Conservation (phyloP, 2,888 invertebrate genomes). For the Oligia latruncula region DNA sequence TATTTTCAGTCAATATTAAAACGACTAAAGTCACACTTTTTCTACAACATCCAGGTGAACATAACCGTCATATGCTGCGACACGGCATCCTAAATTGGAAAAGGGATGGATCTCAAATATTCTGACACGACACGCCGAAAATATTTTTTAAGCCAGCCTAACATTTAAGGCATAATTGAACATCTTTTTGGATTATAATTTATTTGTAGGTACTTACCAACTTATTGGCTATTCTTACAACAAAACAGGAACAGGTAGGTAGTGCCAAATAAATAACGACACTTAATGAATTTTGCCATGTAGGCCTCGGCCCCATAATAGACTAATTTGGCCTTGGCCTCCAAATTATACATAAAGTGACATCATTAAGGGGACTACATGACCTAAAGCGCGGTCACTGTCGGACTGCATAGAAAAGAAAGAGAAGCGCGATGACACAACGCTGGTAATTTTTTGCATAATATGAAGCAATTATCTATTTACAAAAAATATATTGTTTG, state of each 20-base stretch:
- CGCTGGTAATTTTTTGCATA: too few species aligned
- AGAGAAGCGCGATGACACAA: too few species aligned
- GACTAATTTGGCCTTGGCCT: neutral
- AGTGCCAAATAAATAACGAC: neutral
- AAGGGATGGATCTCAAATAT: conserved; percentile 61
- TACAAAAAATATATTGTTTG: too few species aligned
- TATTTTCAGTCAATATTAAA: neutral
- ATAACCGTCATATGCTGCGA: conserved; percentile 58
- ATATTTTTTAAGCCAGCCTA: conserved; percentile 34
- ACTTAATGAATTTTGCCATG: neutral
- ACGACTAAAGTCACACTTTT: neutral
- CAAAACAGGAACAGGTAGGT: too few species aligned
- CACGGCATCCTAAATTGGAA: conserved; percentile 62
- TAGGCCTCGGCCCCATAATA: neutral
- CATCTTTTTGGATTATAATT: neutral
- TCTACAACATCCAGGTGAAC: conserved; percentile 44
- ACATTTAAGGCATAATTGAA: conserved; percentile 31
- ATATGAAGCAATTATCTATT: too few species aligned
- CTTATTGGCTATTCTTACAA: too few species aligned
- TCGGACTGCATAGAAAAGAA: too few species aligned
- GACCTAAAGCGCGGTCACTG: too few species aligned
- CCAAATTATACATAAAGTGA: too few species aligned
- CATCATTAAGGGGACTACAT: too few species aligned
- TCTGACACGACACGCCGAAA: conserved; percentile 43
- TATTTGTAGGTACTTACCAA: neutral